phyloP scores from a whole-genome alignment of 2,888 invertebrate species.

The Abscondita cerata region DNA sequence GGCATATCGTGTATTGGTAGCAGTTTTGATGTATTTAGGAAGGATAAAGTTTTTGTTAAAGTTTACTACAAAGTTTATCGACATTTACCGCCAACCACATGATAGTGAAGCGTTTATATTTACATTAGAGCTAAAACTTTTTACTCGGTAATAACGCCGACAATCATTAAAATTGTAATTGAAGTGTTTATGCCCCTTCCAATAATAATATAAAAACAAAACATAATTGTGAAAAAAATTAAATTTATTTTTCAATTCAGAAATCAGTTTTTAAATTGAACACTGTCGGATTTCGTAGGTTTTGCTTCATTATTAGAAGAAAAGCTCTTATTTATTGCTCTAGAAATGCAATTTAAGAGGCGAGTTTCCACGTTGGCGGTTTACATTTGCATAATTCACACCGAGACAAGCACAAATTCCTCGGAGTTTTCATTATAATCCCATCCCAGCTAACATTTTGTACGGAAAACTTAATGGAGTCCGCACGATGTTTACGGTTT shows the following conservation, averaged over 20 bases:
- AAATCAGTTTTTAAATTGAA: no score
- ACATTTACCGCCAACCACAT: constrained; percentile 35
- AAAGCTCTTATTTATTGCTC: constrained; percentile 51
- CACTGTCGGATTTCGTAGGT: constrained; percentile 24
- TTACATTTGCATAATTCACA: constrained; percentile 57
- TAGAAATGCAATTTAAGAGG: constrained; percentile 55
- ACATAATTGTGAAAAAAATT: no score
- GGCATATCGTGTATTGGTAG: constrained; percentile 30
- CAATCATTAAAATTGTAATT: constrained; percentile 13
- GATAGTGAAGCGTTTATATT: constrained; percentile 22
- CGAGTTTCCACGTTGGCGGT: constrained; percentile 55
- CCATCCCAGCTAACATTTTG: constrained; percentile 49
- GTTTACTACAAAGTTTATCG: constrained; percentile 33
- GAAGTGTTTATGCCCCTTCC: constrained; percentile 8
- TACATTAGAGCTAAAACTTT: constrained; percentile 19
- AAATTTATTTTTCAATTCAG: no score
- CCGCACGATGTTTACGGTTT: constrained; percentile 52
- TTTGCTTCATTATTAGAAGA: constrained; percentile 40
- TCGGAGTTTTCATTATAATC: constrained; percentile 56
- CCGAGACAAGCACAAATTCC: constrained; percentile 57
- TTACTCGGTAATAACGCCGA: no score
- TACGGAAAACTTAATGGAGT: constrained; percentile 53
- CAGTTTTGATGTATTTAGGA: constrained; percentile 29
- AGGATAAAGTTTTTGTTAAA: constrained; percentile 26
- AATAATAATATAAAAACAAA: no score